These are phyloP conservation scores for Hypercompe scribonia DNA, from an alignment of 2,888 invertebrate species.

Conservation along the genomic window DNA sequence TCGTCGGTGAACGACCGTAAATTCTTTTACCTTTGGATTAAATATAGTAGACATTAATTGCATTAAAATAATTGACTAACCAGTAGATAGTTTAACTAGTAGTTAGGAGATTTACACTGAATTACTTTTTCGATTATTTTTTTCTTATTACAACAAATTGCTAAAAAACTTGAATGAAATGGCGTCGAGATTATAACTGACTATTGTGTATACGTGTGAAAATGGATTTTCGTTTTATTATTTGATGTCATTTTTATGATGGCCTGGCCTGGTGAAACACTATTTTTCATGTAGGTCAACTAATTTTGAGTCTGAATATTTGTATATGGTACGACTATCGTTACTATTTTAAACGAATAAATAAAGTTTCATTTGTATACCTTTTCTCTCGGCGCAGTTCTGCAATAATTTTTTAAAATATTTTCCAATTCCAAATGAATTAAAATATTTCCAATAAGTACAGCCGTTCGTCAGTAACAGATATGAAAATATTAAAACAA, in stretches of 20 bases:
- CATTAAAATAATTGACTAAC: no score
- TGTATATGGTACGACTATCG: no score
- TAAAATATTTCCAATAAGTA: conserved; percentile 5
- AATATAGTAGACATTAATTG: neutral
- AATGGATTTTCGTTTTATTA: no score
- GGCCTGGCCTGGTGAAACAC: neutral
- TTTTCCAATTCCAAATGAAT: neutral
- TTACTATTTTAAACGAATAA: no score
- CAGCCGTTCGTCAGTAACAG: conserved; percentile 1
- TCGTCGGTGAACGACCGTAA: neutral
- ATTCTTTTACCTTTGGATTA: neutral
- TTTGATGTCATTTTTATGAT: neutral
- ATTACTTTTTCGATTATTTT: neutral
- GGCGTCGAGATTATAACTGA: no score
- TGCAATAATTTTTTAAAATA: neutral
- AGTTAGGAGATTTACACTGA: neutral
- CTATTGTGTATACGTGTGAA: no score
- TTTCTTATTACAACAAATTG: no score
- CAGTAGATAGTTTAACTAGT: no score
- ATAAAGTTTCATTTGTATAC: no score
- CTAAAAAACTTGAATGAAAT: no score
- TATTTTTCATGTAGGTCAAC: neutral
- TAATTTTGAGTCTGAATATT: no score
- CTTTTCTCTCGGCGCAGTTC: no score
- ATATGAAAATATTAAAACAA: conserved; percentile 16